phyloP scores from a whole-genome alignment of 2,888 invertebrate species.

The Eupithecia insigniata region DNA sequence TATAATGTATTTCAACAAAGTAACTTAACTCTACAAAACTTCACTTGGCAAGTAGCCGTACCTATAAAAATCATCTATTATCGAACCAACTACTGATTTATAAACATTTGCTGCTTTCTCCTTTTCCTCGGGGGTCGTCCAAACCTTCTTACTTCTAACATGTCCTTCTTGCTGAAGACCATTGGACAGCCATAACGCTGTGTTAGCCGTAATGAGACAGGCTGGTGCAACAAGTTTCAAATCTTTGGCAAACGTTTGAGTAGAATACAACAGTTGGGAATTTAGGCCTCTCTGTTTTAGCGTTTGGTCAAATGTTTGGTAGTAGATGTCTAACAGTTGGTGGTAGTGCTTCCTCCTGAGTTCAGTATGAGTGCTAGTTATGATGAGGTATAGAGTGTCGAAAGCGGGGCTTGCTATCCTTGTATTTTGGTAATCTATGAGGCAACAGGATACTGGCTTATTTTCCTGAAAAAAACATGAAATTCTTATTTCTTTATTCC shows the following conservation, averaged over 20 bases:
- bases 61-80: slow-evolving; percentile 66
- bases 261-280: slow-evolving; percentile 56
- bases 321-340: slow-evolving; percentile 63
- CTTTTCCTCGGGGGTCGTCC: slow-evolving; percentile 58
- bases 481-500: too few species aligned
- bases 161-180: slow-evolving; percentile 76
- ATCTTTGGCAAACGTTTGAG: slow-evolving; percentile 62
- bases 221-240: slow-evolving; percentile 66
- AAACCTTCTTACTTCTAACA: slow-evolving; percentile 67
- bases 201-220: slow-evolving; percentile 72
- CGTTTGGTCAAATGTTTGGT: slow-evolving; percentile 55
- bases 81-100: slow-evolving; percentile 58
- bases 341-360: slow-evolving; percentile 56
- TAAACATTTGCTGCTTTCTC: slow-evolving; percentile 58
- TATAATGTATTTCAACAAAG: slow-evolving; percentile 13
- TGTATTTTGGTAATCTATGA: slow-evolving; percentile 75
- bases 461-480: slow-evolving; percentile 61
- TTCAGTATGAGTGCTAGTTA: slow-evolving; percentile 62
- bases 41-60: slow-evolving; percentile 57
- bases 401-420: slow-evolving; percentile 69
- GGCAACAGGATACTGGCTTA: slow-evolving; percentile 63
- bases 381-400: slow-evolving; percentile 69
- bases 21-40: slow-evolving; percentile 19
- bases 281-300: slow-evolving; percentile 52
- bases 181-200: slow-evolving; percentile 70